These are phyloP conservation scores for Phytoseiulus persimilis DNA, from an alignment of 2,888 invertebrate genomes.

Conservation along the genomic window DNA sequence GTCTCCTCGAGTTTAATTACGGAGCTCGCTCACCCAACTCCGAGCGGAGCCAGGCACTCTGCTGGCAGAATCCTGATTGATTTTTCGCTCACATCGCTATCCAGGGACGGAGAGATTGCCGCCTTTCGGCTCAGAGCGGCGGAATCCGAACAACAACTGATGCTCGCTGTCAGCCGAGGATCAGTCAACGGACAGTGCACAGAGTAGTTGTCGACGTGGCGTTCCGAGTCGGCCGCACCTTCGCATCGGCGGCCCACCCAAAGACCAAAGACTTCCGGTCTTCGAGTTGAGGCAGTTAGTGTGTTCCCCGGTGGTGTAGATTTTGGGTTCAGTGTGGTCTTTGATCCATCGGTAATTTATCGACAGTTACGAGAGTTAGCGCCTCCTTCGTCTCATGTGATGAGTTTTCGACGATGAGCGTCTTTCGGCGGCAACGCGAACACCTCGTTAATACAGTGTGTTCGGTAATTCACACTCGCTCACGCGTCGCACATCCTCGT, in stretches of 20 bases:
- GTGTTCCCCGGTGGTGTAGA: background rate
- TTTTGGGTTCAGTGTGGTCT: background rate
- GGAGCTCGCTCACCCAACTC: background rate
- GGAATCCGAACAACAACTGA: too few species aligned
- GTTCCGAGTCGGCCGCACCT: background rate
- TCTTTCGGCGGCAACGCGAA: background rate
- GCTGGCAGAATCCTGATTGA: too few species aligned
- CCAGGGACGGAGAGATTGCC: too few species aligned
- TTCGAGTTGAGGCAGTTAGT: background rate
- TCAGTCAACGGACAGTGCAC: background rate
- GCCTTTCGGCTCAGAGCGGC: too few species aligned
- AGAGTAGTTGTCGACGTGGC: background rate
- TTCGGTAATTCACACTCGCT: background rate
- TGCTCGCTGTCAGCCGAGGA: too few species aligned
- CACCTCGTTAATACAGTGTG: background rate
- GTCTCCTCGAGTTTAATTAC: background rate
- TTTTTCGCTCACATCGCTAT: too few species aligned
- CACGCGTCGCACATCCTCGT: slow-evolving; percentile 27
- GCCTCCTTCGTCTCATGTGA: background rate
- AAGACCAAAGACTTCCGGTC: background rate
- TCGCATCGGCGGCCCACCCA: background rate
- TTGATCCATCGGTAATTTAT: background rate
- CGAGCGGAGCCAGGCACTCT: background rate
- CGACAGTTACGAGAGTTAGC: background rate
- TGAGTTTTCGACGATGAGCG: background rate